A percentile compares a stretch with the other conserved stretches of the same genome.
Conservation (phyloP, 2,888 invertebrate species). For the Epirrhoe alternata region DNA sequence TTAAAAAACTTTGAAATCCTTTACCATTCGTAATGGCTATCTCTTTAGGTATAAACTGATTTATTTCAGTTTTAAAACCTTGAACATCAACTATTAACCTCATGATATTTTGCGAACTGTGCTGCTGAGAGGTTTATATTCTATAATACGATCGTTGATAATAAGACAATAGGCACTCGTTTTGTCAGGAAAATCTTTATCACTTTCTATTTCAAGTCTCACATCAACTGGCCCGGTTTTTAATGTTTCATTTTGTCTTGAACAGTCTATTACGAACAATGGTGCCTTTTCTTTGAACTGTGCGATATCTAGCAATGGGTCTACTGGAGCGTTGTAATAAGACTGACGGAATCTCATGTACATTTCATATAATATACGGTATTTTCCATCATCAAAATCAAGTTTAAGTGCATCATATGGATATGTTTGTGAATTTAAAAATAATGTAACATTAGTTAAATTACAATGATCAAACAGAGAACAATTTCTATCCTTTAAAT, state of each 20-base stretch:
- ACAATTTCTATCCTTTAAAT: neutral
- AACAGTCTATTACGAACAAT: slow-evolving; percentile 46
- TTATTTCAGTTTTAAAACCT: slow-evolving; percentile 25
- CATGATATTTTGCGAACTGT: slow-evolving; percentile 39
- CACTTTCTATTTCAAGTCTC: slow-evolving; percentile 45
- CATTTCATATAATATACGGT: slow-evolving; percentile 45
- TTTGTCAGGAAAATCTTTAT: slow-evolving; percentile 38
- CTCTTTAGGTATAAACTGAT: slow-evolving; percentile 41
- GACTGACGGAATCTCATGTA: slow-evolving; percentile 47
- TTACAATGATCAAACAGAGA: slow-evolving; percentile 18
- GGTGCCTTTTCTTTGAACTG: slow-evolving; percentile 43
- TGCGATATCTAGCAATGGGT: slow-evolving; percentile 33
- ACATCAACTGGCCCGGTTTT: slow-evolving; percentile 47
- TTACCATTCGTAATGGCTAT: too few relatives aligned
- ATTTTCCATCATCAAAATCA: slow-evolving; percentile 42
- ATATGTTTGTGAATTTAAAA: slow-evolving; percentile 13
- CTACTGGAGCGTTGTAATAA: slow-evolving; percentile 39
- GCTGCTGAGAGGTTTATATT: slow-evolving; percentile 43
- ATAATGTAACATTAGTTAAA: slow-evolving; percentile 2
- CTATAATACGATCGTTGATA: slow-evolving; percentile 42
- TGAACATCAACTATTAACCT: slow-evolving; percentile 11
- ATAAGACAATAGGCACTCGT: slow-evolving; percentile 47
- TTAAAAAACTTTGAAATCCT: too few relatives aligned
- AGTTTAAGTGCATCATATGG: slow-evolving; percentile 3
- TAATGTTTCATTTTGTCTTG: slow-evolving; percentile 44